Evolutionary conservation across 2,113 vertebrate genomes (phyloP), one percentile per base, ranked within the genome.

Genomic region (Narcine bancroftii): DNA sequence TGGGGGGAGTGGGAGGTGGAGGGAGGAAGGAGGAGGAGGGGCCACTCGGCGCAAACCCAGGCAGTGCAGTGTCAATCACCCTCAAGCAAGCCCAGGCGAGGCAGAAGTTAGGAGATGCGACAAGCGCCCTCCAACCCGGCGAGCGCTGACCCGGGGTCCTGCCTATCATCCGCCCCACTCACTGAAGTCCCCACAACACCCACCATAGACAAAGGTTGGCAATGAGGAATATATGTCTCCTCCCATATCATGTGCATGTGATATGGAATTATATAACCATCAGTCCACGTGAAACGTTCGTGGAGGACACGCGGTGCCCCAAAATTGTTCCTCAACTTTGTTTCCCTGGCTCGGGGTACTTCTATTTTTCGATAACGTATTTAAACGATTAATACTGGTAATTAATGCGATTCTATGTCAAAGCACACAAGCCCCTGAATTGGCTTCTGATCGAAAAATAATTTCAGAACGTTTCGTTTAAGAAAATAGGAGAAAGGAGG

Each of bases 11-110:
- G 89, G 87, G 33, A 56, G 53, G 45, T 93, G 93, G 17, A 19
- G 36, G 92, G 93, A 92, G 63, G 72, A 10, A 87, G 92, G 65
- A 53, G 91, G 45, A 24, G 50, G 77, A 89, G 33, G 65, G 65
- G 39, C 53, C 45, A 36, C 33, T 0, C 53, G 29, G 79, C 79
- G 17, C 45, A 81, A 33, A 50, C 29, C 26, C 77, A 81, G 45
- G 11, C 21, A 11, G 19, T 26, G 77, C 42, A 9, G 21, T 87
- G 81, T 60, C 81, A 87, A 87, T 87, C 79, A 83, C 26, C 79
- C 26, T 19, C 81, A 21, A n/a, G n/a, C n/a, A n/a, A n/a, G 33
- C 81, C 36, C 81, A 60, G n/a, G 17, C 81, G 19, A 79, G 72
- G n/a, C n/a, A 87, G 53, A 60, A 63, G 81, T 87, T 87, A 17